Conservation (phyloP, 2,797 vertebrate genomes). For the Adelosebastes latens region DNA sequence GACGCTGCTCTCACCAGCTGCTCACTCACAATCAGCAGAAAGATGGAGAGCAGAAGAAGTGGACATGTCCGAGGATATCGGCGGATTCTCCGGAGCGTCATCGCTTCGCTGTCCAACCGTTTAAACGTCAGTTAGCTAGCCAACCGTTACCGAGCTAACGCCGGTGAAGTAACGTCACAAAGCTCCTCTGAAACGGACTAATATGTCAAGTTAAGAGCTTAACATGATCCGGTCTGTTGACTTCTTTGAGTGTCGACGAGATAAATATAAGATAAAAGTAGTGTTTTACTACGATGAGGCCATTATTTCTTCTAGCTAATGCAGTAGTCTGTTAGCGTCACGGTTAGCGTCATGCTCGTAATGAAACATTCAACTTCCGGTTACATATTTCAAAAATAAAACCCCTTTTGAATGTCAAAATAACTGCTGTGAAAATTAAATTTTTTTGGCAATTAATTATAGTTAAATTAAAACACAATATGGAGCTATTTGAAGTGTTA, state of each 20-base stretch:
- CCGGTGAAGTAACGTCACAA: not conserved
- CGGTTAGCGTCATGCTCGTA: not conserved
- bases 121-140: slow-evolving; percentile 17
- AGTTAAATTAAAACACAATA: not conserved
- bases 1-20: slow-evolving; percentile 76
- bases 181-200: not conserved
- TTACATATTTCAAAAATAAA: slow-evolving; percentile 55
- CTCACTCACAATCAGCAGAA: slow-evolving; percentile 75
- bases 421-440: not conserved
- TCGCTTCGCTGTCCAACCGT: slow-evolving; percentile 1
- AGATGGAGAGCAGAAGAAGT: slow-evolving; percentile 37
- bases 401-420: not conserved
- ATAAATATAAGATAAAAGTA: not conserved
- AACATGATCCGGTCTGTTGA: slow-evolving; percentile 33
- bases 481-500: too few species aligned
- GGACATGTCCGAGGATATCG: slow-evolving; percentile 29
- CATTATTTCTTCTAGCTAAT: slow-evolving; percentile 41
- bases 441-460: too few species aligned
- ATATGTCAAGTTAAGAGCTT: not conserved
- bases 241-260: fast-evolving
- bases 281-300: slow-evolving; percentile 16
- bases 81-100: slow-evolving; percentile 32
- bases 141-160: not conserved
- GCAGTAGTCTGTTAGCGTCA: slow-evolving; percentile 12
- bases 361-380: slow-evolving; percentile 14